Evolutionary conservation across 2,888 invertebrate genomes (phyloP).

Genomic region (Synergus umbraculus): DNA sequence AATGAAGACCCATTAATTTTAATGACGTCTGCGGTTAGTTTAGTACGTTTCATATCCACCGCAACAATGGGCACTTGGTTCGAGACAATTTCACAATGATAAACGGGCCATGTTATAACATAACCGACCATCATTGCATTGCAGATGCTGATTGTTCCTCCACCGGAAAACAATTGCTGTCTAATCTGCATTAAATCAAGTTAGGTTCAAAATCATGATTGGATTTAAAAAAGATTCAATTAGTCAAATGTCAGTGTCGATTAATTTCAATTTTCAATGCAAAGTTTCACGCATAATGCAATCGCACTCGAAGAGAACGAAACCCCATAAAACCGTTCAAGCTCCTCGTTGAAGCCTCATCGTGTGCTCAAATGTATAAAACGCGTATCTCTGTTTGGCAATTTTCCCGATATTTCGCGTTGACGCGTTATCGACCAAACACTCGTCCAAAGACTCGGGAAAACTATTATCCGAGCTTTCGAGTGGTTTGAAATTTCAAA

Average conservation of each 20-base stretch:
- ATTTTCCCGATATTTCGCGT: slow-evolving; percentile 37
- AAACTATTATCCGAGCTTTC: slow-evolving; percentile 35
- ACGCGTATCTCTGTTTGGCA: not conserved
- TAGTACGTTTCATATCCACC: slow-evolving; percentile 65
- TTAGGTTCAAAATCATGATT: not conserved
- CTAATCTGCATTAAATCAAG: not conserved
- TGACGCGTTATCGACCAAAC: slow-evolving; percentile 34
- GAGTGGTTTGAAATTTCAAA: slow-evolving; percentile 50
- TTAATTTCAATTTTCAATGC: slow-evolving; percentile 6
- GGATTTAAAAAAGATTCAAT: not conserved
- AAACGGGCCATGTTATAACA: slow-evolving; percentile 46
- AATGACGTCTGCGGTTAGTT: slow-evolving; percentile 68
- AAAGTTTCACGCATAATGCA: slow-evolving; percentile 17
- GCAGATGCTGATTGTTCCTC: slow-evolving; percentile 19
- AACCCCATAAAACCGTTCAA: slow-evolving; percentile 18
- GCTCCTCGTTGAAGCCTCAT: not conserved
- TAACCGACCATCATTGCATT: slow-evolving; percentile 29
- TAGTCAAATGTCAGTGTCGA: slow-evolving; percentile 3
- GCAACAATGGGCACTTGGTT: slow-evolving; percentile 59
- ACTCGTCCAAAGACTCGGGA: slow-evolving; percentile 34
- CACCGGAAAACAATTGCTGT: slow-evolving; percentile 8
- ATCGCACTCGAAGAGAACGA: slow-evolving; percentile 29
- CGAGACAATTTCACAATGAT: slow-evolving; percentile 61
- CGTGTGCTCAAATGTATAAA: slow-evolving; percentile 28
- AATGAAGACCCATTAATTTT: slow-evolving; percentile 73